Percentiles rank a stretch among this genome's conserved stretches.
Evolutionary conservation across 1,140 invertebrate species (phyloP).

Genomic region (Acyrthosiphon pisum): DNA sequence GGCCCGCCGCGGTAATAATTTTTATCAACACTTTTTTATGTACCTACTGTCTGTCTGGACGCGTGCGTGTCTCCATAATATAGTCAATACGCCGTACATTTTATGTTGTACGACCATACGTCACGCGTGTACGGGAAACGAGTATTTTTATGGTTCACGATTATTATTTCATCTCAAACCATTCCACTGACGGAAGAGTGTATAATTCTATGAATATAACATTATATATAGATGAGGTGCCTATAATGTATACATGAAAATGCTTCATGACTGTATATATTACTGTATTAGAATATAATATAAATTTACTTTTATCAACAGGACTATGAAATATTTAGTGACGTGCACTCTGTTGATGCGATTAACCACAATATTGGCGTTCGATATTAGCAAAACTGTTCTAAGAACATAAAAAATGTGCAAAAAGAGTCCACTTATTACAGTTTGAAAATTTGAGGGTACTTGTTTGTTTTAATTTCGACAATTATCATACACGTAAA

Average conservation of each 20-base stretch:
- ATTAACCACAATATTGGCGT: too few species aligned
- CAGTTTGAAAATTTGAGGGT: too few species aligned
- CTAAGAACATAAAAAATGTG: too few species aligned
- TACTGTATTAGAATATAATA: too few species aligned
- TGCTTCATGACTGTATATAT: too few species aligned
- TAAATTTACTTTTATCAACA: neutral
- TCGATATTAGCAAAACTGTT: too few species aligned
- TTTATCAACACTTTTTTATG: constrained; percentile 13
- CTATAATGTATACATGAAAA: too few species aligned
- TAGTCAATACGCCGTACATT: neutral
- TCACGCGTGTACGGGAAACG: neutral
- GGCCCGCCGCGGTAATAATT: neutral
- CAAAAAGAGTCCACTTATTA: too few species aligned
- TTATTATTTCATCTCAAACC: neutral
- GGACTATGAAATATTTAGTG: neutral
- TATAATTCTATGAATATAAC: neutral
- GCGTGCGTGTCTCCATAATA: neutral
- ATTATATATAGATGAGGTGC: too few species aligned
- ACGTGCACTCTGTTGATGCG: too few species aligned
- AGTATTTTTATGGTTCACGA: neutral
- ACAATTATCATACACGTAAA: too few species aligned
- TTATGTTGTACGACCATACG: neutral
- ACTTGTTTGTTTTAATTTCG: too few species aligned
- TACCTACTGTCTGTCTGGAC: neutral
- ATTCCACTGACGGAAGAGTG: neutral